Conservation (phyloP, 2,797 vertebrate species). For the Philypnodon macrostomus region DNA sequence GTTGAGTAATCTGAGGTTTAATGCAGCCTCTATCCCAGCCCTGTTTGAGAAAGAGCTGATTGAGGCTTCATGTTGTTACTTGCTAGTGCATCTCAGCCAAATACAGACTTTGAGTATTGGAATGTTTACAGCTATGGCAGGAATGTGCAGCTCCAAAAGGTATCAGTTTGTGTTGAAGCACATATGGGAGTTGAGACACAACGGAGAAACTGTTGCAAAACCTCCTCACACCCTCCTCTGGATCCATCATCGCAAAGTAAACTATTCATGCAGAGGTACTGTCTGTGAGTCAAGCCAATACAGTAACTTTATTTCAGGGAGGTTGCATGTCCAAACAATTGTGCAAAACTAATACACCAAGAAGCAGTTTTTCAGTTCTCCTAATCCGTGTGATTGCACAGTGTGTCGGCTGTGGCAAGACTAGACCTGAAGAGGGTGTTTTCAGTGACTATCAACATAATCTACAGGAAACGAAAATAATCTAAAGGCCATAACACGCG, state of each 20-base stretch:
- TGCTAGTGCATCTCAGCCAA: conserved; percentile 35
- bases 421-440: conserved; percentile 47
- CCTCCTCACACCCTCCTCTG: neutral
- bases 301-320: neutral
- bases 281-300: conserved; percentile 1
- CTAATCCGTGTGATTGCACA: conserved; percentile 6
- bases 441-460: conserved; percentile 5
- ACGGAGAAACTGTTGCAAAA: conserved; percentile 32
- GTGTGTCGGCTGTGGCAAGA: conserved; percentile 29
- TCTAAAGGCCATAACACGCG: neutral
- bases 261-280: conserved; percentile 6
- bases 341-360: conserved; percentile 14
- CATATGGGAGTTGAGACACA: conserved; percentile 27
- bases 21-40: conserved; percentile 5
- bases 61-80: conserved; percentile 55
- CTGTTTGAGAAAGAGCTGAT: conserved; percentile 7
- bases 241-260: conserved; percentile 19
- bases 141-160: conserved; percentile 66
- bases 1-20: neutral
- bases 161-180: conserved; percentile 50
- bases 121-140: conserved; percentile 68
- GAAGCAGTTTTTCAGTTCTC: conserved; percentile 7
- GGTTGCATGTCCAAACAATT: conserved; percentile 17
- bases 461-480: conserved; percentile 4
- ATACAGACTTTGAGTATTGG: conserved; percentile 40